These are phyloP conservation scores for Papilio aristodemus DNA, from an alignment of 1,140 invertebrate species.

Conservation along the genomic window DNA sequence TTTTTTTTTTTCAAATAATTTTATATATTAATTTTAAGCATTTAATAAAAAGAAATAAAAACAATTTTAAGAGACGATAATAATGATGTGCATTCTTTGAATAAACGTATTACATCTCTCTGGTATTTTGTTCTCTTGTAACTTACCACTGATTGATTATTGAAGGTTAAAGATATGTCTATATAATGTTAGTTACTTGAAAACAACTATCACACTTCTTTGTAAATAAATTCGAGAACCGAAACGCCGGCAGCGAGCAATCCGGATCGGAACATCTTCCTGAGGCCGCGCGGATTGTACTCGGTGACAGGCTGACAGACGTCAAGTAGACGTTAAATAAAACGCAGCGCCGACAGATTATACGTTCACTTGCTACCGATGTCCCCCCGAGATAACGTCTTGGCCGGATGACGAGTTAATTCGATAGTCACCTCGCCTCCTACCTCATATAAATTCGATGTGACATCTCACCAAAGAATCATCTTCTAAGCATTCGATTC, in stretches of 20 bases:
- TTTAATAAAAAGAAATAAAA: no score
- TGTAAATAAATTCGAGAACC: background rate
- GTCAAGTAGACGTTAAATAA: constrained; percentile 54
- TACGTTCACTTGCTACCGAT: constrained; percentile 59
- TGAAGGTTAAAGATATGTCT: no score
- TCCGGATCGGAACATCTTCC: constrained; percentile 2
- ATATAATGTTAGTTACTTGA: no score
- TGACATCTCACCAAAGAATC: constrained; percentile 40
- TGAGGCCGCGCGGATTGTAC: constrained; percentile 20
- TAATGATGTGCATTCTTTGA: no score
- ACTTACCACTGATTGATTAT: no score
- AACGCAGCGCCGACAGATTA: constrained; percentile 57
- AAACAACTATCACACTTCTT: background rate
- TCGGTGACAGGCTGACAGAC: constrained; percentile 47
- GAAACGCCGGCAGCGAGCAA: constrained; percentile 7
- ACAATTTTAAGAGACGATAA: no score
- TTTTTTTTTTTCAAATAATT: no score
- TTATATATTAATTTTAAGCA: no score
- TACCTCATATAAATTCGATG: constrained; percentile 44
- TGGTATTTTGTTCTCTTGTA: no score
- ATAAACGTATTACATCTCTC: no score
- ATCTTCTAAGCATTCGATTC: constrained; percentile 7
- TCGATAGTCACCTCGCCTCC: constrained; percentile 53
- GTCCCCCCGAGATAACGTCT: constrained; percentile 58
- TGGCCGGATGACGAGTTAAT: constrained; percentile 60